Conservation (phyloP, 2,888 invertebrate genomes). For the Incurvaria masculella region DNA sequence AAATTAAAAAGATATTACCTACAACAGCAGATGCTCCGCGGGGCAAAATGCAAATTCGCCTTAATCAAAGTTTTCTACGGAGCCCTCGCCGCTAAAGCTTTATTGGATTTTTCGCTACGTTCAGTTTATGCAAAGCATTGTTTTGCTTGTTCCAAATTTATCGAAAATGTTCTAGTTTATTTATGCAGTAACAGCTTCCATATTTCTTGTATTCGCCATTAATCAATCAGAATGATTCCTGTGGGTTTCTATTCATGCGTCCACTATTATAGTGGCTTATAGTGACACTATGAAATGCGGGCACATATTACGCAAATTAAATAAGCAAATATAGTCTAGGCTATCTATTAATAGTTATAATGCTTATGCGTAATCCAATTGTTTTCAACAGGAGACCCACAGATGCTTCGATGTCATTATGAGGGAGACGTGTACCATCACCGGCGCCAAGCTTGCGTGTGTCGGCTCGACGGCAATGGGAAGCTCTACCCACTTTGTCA, state of each 20-base stretch:
- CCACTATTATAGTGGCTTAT: too few relatives aligned
- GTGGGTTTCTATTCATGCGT: too few relatives aligned
- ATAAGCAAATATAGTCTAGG: too few relatives aligned
- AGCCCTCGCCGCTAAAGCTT: conserved; percentile 21
- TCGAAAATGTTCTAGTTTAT: not conserved
- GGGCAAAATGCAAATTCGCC: conserved; percentile 41
- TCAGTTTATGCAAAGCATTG: not conserved
- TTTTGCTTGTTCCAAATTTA: not conserved
- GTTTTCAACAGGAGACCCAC: too few relatives aligned
- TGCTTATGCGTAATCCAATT: too few relatives aligned
- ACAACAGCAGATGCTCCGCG: conserved; percentile 37
- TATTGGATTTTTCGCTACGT: conserved; percentile 26
- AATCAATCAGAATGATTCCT: too few relatives aligned
- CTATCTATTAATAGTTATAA: too few relatives aligned
- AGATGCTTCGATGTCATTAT: conserved; percentile 23
- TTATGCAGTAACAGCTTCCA: too few relatives aligned
- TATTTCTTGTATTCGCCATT: too few relatives aligned
- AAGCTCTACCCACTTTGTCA: conserved; percentile 19
- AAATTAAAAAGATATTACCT: conserved; percentile 53
- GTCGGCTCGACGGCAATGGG: conserved; percentile 17
- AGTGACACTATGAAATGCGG: too few relatives aligned
- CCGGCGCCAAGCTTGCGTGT: conserved; percentile 23
- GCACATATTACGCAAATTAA: too few relatives aligned
- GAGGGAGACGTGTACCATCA: conserved; percentile 23
- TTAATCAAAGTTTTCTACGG: conserved; percentile 36